These are phyloP conservation scores for Thamnaconus septentrionalis DNA, from an alignment of 2,113 vertebrate genomes.

Conservation along the genomic window DNA sequence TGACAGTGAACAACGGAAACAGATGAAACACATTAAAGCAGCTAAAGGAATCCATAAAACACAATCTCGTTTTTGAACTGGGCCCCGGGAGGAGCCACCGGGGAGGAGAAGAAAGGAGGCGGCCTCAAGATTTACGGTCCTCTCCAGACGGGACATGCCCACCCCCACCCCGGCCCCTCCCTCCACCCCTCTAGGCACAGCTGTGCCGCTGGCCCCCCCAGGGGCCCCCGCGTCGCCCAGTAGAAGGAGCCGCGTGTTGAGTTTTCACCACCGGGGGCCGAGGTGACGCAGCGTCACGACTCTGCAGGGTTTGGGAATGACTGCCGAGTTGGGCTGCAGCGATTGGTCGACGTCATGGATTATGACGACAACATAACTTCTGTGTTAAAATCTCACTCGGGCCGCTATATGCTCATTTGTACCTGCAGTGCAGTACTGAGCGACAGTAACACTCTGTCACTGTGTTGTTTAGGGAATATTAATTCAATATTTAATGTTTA, in stretches of 20 bases:
- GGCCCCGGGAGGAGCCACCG: constrained; percentile 36
- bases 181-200: constrained; percentile 54
- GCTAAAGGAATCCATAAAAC: constrained; percentile 70
- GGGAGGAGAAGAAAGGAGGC: constrained; percentile 27
- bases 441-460: too few relatives aligned
- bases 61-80: constrained; percentile 56
- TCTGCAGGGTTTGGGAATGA: constrained; percentile 62
- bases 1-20: constrained; percentile 64
- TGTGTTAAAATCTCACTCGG: too few relatives aligned
- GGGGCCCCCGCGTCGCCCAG: constrained; percentile 46
- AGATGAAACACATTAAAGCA: constrained; percentile 73
- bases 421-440: too few relatives aligned
- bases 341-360: too few relatives aligned
- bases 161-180: constrained; percentile 64
- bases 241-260: constrained; percentile 69
- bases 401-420: too few relatives aligned
- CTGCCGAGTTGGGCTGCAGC: too few relatives aligned
- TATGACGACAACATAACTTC: too few relatives aligned
- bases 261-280: constrained; percentile 60
- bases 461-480: too few relatives aligned
- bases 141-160: constrained; percentile 47
- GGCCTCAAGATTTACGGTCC: constrained; percentile 64
- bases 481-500: too few relatives aligned
- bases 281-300: not conserved
- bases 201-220: constrained; percentile 54